Base-by-base conservation (phyloP, 2,888 invertebrate species). In the Drosophila peninsularis region DNA sequence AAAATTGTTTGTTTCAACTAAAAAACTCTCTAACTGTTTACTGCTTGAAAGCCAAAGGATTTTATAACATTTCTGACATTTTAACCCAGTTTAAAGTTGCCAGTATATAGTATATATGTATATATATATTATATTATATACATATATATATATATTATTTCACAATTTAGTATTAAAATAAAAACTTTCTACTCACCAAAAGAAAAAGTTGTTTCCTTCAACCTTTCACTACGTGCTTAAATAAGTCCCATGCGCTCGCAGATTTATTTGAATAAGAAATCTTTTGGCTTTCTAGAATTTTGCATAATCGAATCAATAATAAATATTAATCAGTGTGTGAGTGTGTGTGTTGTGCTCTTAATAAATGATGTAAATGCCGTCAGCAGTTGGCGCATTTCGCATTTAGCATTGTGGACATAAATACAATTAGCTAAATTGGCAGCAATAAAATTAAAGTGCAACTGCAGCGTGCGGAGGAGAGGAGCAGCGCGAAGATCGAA, bases 401-500 rank as follows among this genome's bases (percentile, higher is more conserved):
- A 58, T 61, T 65, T 61, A 44, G 58, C 67, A 62, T 71, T 63
- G 53, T 58, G 67, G 62, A 71, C 75, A 58, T 73, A 80, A 78
- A 73, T 57, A 78, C 78, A 88, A 86, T 84, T 83, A 75, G 81
- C 72, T 70, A 88, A 88, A 88, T 89, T 81, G 79, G 58, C 74
- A 68, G 72, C 80, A 74, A 84, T 84, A 80, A 86, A 86, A 84
- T 84, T 72, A 81, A 71, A 75, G 75, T 79, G 80, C 68, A 86
- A 86, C 68, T 69, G 67, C 78, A 75, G 56, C 62, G 49, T n/a
- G n/a, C n/a, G 69, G 27, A 24, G 45, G 45, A 42, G 52, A 45
- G 45, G 50, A 21, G 27, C 34, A 37, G 24, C 27, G 39, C 57
- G 55, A 78, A 73, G 52, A 66, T 36, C 61, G 37, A 66, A 61